Evolutionary conservation across 2,113 vertebrate genomes (phyloP).

Genomic region (Leucosticte australis): DNA sequence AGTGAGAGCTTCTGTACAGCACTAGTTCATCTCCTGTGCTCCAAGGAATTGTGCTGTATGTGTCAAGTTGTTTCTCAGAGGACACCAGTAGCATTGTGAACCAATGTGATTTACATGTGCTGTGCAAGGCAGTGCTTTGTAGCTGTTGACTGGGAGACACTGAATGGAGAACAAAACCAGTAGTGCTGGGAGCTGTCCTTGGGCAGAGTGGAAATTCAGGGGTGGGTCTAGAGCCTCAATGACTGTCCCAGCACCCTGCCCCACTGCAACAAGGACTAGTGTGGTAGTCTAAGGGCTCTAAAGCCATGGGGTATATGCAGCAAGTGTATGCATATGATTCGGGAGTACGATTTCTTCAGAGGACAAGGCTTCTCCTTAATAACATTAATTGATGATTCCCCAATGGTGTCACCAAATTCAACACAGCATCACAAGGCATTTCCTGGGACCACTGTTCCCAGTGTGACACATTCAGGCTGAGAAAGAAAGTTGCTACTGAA

Average conservation of each 20-base stretch:
- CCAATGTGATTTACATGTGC: not conserved
- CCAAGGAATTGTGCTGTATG: not conserved
- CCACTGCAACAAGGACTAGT: not conserved
- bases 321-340: not conserved
- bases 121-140: not conserved
- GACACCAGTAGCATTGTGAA: not conserved
- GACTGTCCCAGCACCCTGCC: not conserved
- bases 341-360: not conserved
- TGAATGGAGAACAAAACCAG: not conserved
- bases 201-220: not conserved
- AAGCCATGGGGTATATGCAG: accelerated
- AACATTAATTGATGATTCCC: not conserved
- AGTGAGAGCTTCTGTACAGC: not conserved
- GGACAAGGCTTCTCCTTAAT: not conserved
- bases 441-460: not conserved
- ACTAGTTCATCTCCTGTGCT: not conserved
- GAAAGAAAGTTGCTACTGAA: not conserved
- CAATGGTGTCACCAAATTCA: not conserved
- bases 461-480: not conserved
- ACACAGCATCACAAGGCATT: not conserved
- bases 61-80: not conserved
- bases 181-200: not conserved
- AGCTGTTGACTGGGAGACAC: not conserved
- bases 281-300: not conserved
- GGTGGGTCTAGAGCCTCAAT: not conserved